Evolutionary conservation across 2,888 invertebrate species (phyloP).

Genomic region (Odontothrips loti): DNA sequence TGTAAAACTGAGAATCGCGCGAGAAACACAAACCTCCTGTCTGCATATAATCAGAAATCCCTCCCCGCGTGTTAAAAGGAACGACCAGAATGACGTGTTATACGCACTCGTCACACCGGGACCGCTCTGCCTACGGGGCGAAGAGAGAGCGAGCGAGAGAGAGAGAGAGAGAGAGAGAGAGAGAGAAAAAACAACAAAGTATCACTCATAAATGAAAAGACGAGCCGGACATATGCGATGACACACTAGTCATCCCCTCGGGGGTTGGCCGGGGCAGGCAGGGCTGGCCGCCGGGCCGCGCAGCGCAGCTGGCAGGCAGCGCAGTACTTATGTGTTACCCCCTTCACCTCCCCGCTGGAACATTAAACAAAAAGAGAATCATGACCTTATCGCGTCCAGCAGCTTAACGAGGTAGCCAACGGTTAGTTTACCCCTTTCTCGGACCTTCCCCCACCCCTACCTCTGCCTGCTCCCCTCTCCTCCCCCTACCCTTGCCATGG

Average conservation of each 20-base stretch:
- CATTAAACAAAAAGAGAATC: conserved; percentile 25
- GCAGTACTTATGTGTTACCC: background rate
- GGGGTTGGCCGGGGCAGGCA: background rate
- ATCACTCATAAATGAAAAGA: conserved; percentile 23
- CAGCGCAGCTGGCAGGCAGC: background rate
- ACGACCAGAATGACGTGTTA: too few species aligned
- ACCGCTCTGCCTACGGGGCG: too few species aligned
- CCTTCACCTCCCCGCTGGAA: background rate
- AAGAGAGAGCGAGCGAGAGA: too few species aligned
- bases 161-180: too few species aligned
- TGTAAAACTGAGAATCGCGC: too few species aligned
- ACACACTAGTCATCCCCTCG: conserved; percentile 4
- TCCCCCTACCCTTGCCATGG: background rate
- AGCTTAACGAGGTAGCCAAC: conserved; percentile 26
- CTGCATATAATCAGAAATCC: too few species aligned
- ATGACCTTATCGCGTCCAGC: conserved; percentile 19
- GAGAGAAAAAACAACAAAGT: conserved; percentile 8
- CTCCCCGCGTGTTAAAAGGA: too few species aligned
- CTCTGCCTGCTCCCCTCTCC: background rate
- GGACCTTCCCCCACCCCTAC: background rate
- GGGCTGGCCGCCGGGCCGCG: background rate
- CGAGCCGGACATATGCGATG: conserved; percentile 12
- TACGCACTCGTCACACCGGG: too few species aligned
- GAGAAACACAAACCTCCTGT: too few species aligned
- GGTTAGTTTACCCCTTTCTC: conserved; percentile 5